Evolutionary conservation across 2,113 vertebrate species (phyloP), one percentile per base, ranked within the genome.

Genomic region (Lutjanus erythropterus): DNA sequence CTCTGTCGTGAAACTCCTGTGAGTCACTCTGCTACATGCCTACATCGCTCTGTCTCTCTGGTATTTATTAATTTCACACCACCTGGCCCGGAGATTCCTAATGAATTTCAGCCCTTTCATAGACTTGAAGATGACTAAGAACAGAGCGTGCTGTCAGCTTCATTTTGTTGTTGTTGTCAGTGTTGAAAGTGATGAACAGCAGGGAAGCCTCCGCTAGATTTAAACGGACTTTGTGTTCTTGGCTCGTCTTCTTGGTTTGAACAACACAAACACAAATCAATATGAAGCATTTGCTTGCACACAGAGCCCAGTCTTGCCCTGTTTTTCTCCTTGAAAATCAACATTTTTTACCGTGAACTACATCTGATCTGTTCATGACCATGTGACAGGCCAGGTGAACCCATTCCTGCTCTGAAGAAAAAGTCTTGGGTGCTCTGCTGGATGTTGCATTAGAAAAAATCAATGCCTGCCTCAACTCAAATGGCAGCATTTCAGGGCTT

Each of bases 1-100:
- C 74, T 49, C 41, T 39, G 42, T 9, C 68, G 72, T 9, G 53
- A 86, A 90, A 87, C 73, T 75, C 62, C 78, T 46, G 18, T 93
- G 91, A 92, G 42, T 92, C 90, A 92, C 31, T 60, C 60, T 60
- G 46, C 27, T 62, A 4, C 75, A 81, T 83, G 86, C 83, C 82
- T 75, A 68, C 78, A 79, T 56, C 77, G 46, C 56, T 73, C 58
- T 55, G 25, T 39, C 33, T 35, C 14, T 39, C 59, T 1, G 21
- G 25, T 82, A 73, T 85, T 89, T 62, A 88, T 86, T 83, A 53
- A 86, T 83, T 80, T 75, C 74, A 71, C 73, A 86, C 82, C 90
- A 88, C 86, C 91, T 88, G 82, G 29, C 61, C 69, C 29, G 44
- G 85, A 46, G 9, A 42, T 81, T 70, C 29, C 71, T 72, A 81